phyloP scores from a whole-genome alignment of 2,113 vertebrate genomes.

The Trogon surrucura region DNA sequence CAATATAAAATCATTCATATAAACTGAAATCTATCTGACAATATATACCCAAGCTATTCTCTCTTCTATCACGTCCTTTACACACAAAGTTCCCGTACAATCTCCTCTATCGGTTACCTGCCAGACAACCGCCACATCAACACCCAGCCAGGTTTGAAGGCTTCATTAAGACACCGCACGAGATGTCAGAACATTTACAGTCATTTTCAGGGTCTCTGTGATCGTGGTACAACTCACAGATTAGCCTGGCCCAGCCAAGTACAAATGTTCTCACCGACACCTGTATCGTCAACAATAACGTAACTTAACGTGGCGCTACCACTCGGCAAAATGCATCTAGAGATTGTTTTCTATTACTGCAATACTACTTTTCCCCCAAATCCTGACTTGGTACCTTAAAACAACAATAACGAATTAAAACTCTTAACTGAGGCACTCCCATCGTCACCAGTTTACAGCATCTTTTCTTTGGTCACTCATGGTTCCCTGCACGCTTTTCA shows the following conservation, averaged over 20 bases:
- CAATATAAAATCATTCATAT: neutral
- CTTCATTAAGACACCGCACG: neutral
- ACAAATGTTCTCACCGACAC: neutral
- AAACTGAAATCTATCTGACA: neutral
- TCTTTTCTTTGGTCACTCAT: neutral
- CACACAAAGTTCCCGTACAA: neutral
- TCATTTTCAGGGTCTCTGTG: neutral
- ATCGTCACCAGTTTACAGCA: neutral
- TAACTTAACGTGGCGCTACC: neutral
- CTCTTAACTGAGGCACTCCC: neutral
- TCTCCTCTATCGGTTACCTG: neutral
- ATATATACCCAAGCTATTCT: neutral
- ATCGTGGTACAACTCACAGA: neutral
- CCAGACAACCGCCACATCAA: fast-evolving
- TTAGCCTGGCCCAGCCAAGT: neutral
- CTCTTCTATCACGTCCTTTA: neutral
- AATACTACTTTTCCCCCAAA: neutral
- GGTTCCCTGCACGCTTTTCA: neutral
- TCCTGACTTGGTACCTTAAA: neutral
- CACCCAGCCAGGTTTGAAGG: neutral
- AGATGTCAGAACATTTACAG: neutral
- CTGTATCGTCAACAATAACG: neutral
- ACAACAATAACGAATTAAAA: neutral
- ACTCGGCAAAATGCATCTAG: neutral
- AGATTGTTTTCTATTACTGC: neutral